Evolutionary conservation across 2,888 invertebrate species (phyloP).

Genomic region (Trissolcus brochymenae): DNA sequence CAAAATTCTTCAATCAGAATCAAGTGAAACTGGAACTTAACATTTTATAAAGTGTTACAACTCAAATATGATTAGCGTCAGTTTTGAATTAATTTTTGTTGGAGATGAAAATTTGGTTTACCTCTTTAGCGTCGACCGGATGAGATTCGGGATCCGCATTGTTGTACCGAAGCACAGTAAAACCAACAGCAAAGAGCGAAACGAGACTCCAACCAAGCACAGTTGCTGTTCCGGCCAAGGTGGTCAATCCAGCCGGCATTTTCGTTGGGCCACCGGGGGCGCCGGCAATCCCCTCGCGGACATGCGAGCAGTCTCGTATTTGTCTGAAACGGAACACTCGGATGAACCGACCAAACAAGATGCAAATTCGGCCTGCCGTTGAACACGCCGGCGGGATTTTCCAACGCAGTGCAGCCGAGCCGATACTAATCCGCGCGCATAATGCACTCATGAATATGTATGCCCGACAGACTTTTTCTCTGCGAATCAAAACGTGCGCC

Average conservation of each 20-base stretch:
- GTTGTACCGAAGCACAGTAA: constrained; percentile 88
- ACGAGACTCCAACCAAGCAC: constrained; percentile 83
- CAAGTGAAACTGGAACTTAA: too few relatives aligned
- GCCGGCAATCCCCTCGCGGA: constrained; percentile 14
- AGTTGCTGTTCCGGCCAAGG: constrained; percentile 77
- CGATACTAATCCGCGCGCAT: constrained; percentile 29
- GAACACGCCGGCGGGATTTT: neutral
- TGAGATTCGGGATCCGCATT: constrained; percentile 89
- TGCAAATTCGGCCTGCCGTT: neutral
- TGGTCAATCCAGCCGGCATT: constrained; percentile 76
- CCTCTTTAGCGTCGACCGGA: constrained; percentile 83
- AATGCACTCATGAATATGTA: constrained; percentile 40
- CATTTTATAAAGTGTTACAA: too few relatives aligned
- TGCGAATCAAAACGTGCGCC: constrained; percentile 58
- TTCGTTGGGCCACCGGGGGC: constrained; percentile 59
- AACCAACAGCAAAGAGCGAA: constrained; percentile 87
- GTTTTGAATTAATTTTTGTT: too few relatives aligned
- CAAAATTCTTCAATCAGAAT: too few relatives aligned
- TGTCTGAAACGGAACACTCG: neutral
- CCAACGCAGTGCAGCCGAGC: constrained; percentile 8
- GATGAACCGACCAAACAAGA: neutral
- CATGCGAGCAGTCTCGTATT: constrained; percentile 20
- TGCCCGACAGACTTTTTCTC: constrained; percentile 37
- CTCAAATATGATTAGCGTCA: too few relatives aligned
- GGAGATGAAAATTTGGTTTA: constrained; percentile 76